Conservation (phyloP, 23 tunicate species). For the Ascidia mentula region DNA sequence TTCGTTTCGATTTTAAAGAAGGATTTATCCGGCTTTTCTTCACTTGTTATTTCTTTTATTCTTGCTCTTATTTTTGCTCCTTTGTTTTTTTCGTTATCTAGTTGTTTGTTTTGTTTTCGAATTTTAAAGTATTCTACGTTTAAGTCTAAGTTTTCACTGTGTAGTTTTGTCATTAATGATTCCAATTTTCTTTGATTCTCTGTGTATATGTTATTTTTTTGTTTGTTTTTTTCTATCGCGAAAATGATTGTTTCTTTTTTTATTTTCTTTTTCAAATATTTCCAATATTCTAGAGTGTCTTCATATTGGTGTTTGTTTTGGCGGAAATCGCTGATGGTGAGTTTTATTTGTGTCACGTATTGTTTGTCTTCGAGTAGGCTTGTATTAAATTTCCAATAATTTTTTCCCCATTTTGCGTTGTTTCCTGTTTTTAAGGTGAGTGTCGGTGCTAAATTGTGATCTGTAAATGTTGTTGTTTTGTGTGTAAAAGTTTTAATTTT, state of each 20-base stretch:
- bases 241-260: not conserved
- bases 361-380: not conserved
- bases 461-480: no score
- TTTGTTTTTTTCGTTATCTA: not conserved
- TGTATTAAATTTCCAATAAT: not conserved
- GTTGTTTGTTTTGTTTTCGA: not conserved
- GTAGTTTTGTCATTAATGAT: not conserved
- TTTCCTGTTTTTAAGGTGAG: not conserved
- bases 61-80: constrained; percentile 5
- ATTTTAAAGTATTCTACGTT: not conserved
- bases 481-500: no score
- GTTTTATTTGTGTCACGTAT: not conserved
- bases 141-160: not conserved
- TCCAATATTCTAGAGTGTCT: no score
- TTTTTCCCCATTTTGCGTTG: not conserved
- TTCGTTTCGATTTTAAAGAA: no score
- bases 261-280: no score
- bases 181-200: not conserved
- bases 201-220: not conserved
- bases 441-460: not conserved
- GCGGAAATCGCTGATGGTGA: not conserved
- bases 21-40: not conserved
- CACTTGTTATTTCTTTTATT: not conserved
- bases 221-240: not conserved
- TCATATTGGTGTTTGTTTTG: not conserved